Percentiles rank a stretch among this genome's conserved stretches.
Conservation (phyloP, 1,140 invertebrate species). For the Ridgeia piscesae region DNA sequence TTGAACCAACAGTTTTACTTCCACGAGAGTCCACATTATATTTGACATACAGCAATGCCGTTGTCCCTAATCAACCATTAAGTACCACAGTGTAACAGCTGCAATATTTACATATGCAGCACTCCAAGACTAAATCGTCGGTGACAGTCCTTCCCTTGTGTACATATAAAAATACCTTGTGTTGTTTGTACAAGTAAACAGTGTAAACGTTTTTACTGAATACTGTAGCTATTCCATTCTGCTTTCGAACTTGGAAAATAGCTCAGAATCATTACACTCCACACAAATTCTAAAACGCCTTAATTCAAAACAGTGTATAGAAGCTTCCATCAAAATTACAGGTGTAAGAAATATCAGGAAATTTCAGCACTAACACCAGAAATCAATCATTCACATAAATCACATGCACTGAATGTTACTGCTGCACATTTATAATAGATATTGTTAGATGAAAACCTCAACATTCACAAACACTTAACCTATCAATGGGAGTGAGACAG, state of each 20-base stretch:
- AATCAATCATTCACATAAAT: not conserved
- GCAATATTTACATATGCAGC: not conserved
- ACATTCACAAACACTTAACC: not conserved
- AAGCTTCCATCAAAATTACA: not conserved
- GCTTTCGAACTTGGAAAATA: not conserved
- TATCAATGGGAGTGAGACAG: not conserved
- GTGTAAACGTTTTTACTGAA: not conserved
- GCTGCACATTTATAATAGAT: not conserved
- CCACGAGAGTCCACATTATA: not conserved
- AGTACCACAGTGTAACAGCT: not conserved
- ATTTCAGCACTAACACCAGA: too few relatives aligned
- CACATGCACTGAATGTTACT: not conserved
- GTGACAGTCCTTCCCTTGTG: not conserved
- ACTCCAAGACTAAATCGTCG: not conserved
- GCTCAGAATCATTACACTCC: not conserved
- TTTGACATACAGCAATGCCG: not conserved
- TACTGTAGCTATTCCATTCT: not conserved
- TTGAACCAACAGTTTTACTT: not conserved
- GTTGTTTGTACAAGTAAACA: not conserved
- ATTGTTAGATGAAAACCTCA: not conserved
- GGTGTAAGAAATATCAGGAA: too few relatives aligned
- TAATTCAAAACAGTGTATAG: not conserved
- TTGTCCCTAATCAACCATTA: not conserved
- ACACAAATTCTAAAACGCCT: not conserved
- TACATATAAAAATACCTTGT: not conserved